These are phyloP conservation scores for Conopomorpha cramerella DNA, from an alignment of 1,140 invertebrate species.

Conservation along the genomic window DNA sequence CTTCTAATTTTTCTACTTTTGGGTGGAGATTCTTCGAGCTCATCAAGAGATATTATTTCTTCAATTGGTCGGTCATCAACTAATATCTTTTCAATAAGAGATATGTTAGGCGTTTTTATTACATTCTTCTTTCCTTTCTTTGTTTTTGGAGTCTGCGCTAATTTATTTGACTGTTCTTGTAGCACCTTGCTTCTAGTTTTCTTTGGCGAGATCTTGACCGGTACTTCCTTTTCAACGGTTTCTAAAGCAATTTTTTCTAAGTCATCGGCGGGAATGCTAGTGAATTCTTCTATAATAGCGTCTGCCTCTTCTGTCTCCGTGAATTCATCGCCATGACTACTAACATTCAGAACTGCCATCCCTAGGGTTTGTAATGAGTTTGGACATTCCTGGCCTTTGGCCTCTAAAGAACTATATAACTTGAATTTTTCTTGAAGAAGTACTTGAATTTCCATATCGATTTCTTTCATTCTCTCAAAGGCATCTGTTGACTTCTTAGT, in stretches of 20 bases:
- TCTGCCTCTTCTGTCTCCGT: constrained; percentile 15
- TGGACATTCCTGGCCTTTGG: constrained; percentile 16
- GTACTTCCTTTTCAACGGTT: too few relatives aligned
- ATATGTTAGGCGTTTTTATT: constrained; percentile 42
- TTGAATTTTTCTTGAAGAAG: constrained; percentile 56
- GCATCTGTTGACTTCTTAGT: constrained; percentile 18
- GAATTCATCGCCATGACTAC: constrained; percentile 13
- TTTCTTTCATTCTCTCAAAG: constrained; percentile 54
- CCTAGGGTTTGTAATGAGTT: constrained; percentile 27
- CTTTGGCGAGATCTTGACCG: too few relatives aligned
- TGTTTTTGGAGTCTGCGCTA: constrained; percentile 12
- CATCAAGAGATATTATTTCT: constrained; percentile 45
- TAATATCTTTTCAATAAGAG: constrained; percentile 45
- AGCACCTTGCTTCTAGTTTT: too few relatives aligned
- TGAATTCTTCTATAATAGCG: constrained; percentile 34
- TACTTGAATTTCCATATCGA: constrained; percentile 53
- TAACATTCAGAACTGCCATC: constrained; percentile 39
- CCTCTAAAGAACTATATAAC: constrained; percentile 46
- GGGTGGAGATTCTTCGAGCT: constrained; percentile 21
- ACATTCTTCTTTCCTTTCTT: constrained; percentile 17
- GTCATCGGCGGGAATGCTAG: constrained; percentile 40
- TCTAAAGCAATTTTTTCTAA: constrained; percentile 40
- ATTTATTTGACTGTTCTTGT: constrained; percentile 11
- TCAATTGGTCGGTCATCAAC: constrained; percentile 41
- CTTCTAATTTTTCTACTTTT: constrained; percentile 20